phyloP scores from a whole-genome alignment of 2,888 invertebrate genomes.

The Drosophila falleni region DNA sequence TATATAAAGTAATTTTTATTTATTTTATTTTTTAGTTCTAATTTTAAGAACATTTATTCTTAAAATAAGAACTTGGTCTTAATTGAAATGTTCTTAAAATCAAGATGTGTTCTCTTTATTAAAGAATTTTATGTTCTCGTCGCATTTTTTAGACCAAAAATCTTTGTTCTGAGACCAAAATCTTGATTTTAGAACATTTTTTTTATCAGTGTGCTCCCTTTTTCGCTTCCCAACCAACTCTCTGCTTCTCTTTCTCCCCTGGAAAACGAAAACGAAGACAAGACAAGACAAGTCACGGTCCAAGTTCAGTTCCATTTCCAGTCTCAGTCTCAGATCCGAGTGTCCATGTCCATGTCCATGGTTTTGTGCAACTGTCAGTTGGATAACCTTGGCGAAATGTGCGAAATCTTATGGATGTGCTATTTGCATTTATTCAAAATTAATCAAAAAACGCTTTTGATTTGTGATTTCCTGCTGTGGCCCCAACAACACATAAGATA shows the following conservation, averaged over 20 bases:
- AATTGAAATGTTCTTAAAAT: no score
- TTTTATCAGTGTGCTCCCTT: no score
- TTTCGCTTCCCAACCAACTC: background rate
- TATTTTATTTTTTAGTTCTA: no score
- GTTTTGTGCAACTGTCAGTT: constrained; percentile 65
- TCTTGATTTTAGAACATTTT: no score
- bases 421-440: constrained; percentile 82
- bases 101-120: no score
- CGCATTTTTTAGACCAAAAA: no score
- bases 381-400: constrained; percentile 65
- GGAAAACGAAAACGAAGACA: background rate
- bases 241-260: no score
- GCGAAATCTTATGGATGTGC: constrained; percentile 51
- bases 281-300: background rate
- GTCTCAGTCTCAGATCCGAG: constrained; percentile 5
- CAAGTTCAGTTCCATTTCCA: constrained; percentile 10
- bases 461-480: constrained; percentile 84
- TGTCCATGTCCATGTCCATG: constrained; percentile 11
- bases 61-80: no score
- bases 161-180: no score
- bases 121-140: no score
- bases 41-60: no score
- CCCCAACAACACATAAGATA: constrained; percentile 5
- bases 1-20: no score
- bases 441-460: constrained; percentile 83